Conservation (phyloP, 2,888 invertebrate genomes). For the Vanessa cardui region DNA sequence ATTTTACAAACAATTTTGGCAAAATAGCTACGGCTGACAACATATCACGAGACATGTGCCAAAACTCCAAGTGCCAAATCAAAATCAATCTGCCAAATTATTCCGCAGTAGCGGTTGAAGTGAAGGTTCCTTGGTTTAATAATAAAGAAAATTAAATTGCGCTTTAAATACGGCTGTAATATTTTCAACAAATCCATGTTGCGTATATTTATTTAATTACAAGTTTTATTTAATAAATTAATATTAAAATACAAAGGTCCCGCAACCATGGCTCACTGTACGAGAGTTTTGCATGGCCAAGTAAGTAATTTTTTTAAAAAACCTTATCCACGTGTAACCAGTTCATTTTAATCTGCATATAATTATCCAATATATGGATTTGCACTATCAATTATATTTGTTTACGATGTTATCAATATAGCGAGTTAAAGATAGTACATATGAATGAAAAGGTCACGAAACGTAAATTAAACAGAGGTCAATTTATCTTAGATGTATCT, state of each 20-base stretch:
- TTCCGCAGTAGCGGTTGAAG: slow-evolving; percentile 54
- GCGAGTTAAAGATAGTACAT: slow-evolving; percentile 44
- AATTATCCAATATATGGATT: slow-evolving; percentile 25
- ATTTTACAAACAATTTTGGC: slow-evolving; percentile 7
- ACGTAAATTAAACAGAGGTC: slow-evolving; percentile 51
- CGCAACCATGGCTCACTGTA: slow-evolving; percentile 89
- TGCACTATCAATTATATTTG: slow-evolving; percentile 47
- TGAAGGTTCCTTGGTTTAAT: slow-evolving; percentile 43
- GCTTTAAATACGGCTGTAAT: slow-evolving; percentile 49
- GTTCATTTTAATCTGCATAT: slow-evolving; percentile 27
- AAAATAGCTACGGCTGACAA: slow-evolving; percentile 31
- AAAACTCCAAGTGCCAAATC: slow-evolving; percentile 38
- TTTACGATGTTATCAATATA: slow-evolving; percentile 61
- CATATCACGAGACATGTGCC: slow-evolving; percentile 41
- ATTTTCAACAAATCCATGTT: slow-evolving; percentile 67
- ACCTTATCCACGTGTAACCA: slow-evolving; percentile 51
- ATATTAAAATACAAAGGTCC: slow-evolving; percentile 64
- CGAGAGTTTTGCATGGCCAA: slow-evolving; percentile 90
- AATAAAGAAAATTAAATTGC: slow-evolving; percentile 46
- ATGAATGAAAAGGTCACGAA: slow-evolving; percentile 65
- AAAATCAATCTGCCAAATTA: slow-evolving; percentile 44
- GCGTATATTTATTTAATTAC: slow-evolving; percentile 59
- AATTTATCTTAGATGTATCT: slow-evolving; percentile 23
- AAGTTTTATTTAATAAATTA: slow-evolving; percentile 50
- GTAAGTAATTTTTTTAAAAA: slow-evolving; percentile 68